Percentiles rank a stretch among this genome's conserved stretches.
Evolutionary conservation across 2,113 vertebrate genomes (phyloP).

Genomic region (Callipepla squamata): DNA sequence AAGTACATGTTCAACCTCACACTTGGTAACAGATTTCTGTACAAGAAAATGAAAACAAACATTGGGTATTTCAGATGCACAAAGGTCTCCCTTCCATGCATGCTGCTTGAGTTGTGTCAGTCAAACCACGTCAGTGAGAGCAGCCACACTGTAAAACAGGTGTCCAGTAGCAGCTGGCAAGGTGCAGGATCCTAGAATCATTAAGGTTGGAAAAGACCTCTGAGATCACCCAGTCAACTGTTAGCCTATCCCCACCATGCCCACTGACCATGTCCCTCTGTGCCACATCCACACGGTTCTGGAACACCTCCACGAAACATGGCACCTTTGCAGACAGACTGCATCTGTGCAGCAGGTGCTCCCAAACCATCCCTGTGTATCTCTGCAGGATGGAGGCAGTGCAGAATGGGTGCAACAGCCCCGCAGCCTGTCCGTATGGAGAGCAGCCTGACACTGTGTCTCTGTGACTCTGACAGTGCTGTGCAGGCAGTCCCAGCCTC

Average conservation of each 20-base stretch:
- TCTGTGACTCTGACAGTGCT: background rate
- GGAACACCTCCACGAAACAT: fast-evolving
- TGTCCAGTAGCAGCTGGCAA: background rate
- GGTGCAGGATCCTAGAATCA: background rate
- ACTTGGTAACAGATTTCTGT: background rate
- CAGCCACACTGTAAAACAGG: background rate
- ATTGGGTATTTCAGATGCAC: background rate
- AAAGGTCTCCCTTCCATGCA: background rate
- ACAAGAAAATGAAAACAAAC: background rate
- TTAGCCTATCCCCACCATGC: too few species aligned
- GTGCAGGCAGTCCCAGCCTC: background rate
- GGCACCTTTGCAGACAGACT: background rate
- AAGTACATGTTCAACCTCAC: background rate
- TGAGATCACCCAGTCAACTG: too few species aligned
- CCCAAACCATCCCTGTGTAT: fast-evolving
- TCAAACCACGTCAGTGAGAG: background rate
- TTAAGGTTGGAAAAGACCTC: too few species aligned
- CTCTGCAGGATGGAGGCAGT: background rate
- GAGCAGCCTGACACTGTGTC: background rate
- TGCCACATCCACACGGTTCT: too few species aligned
- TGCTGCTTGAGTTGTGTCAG: background rate
- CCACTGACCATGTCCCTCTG: too few species aligned
- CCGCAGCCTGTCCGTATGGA: fast-evolving
- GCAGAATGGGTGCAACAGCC: fast-evolving
- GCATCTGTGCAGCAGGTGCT: background rate